A percentile compares a stretch with the other conserved stretches of the same genome.
These are phyloP conservation scores for Peromyscus californicus DNA, from an alignment of 2,113 vertebrate genomes.

Conservation along the genomic window DNA sequence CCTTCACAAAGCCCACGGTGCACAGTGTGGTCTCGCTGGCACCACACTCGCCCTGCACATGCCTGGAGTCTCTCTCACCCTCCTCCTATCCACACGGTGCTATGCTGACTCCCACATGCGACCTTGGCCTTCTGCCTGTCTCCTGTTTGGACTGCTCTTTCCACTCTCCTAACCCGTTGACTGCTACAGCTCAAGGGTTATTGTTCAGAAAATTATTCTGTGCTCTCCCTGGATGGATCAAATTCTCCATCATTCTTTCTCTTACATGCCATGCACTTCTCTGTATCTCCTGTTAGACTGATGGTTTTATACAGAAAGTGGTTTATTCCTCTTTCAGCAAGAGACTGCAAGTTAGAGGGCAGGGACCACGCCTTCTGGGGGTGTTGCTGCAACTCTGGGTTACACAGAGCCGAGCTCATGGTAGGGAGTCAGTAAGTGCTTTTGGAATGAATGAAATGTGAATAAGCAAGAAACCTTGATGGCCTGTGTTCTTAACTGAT, in stretches of 20 bases:
- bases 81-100: neutral
- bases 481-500: neutral
- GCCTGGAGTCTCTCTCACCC: neutral
- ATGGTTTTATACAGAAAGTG: neutral
- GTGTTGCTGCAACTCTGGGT: neutral
- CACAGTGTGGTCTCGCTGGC: neutral
- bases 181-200: neutral
- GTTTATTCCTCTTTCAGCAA: neutral
- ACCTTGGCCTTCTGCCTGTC: neutral
- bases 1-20: neutral
- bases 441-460: neutral
- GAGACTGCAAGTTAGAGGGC: neutral
- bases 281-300: neutral
- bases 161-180: neutral
- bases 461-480: neutral
- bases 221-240: neutral
- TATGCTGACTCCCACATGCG: neutral
- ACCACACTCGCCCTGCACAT: neutral
- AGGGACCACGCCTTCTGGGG: neutral
- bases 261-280: neutral
- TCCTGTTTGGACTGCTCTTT: neutral
- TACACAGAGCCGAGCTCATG: neutral
- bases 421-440: neutral
- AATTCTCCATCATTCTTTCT: neutral
- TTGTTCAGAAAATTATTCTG: constrained; percentile 1